A percentile compares a stretch with the other conserved stretches of the same genome.
Evolutionary conservation across 2,797 vertebrate species (phyloP).

Genomic region (Sternarchorhynchus goeldii): DNA sequence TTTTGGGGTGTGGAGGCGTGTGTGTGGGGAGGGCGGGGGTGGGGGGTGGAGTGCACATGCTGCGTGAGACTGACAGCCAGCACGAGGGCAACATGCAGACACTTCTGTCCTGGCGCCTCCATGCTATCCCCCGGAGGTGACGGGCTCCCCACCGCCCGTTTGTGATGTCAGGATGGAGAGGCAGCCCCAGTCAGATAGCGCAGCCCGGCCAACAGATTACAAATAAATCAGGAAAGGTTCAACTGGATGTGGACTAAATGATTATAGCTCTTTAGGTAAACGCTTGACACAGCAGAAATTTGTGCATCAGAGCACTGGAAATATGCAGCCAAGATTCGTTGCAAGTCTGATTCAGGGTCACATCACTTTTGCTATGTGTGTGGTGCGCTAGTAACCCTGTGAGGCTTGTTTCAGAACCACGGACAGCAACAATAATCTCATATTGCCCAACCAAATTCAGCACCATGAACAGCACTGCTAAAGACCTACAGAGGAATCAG

Average conservation of each 20-base stretch:
- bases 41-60: neutral
- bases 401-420: neutral
- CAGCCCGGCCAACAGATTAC: slow-evolving; percentile 38
- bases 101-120: slow-evolving; percentile 26
- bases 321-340: no score
- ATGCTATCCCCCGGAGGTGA: slow-evolving; percentile 46
- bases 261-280: slow-evolving; percentile 40
- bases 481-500: neutral
- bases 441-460: slow-evolving; percentile 1
- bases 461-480: neutral
- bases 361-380: neutral
- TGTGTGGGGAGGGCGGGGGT: neutral
- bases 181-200: slow-evolving; percentile 33
- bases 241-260: slow-evolving; percentile 37
- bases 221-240: slow-evolving; percentile 49
- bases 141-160: slow-evolving; percentile 39
- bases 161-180: slow-evolving; percentile 43
- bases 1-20: neutral
- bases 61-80: slow-evolving; percentile 48
- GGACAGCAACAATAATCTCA: neutral
- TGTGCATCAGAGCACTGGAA: neutral
- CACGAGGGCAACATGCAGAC: slow-evolving; percentile 21
- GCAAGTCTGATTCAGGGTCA: no score
- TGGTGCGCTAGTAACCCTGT: neutral
- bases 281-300: slow-evolving; percentile 15